These are phyloP conservation scores for Xylocampa areola DNA, from an alignment of 2,888 invertebrate genomes.

Conservation along the genomic window DNA sequence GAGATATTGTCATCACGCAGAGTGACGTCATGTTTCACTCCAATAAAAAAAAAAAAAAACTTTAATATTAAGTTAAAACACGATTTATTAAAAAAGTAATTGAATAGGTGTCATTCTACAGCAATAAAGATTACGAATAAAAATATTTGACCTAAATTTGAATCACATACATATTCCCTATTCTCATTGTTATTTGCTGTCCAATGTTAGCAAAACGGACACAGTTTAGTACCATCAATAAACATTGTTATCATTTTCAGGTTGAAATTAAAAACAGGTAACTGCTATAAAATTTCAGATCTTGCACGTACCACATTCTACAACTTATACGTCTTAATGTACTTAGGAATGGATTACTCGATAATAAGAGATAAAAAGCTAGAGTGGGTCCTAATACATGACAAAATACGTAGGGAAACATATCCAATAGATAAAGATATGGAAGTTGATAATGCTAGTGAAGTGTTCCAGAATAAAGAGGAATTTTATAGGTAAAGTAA, in stretches of 20 bases:
- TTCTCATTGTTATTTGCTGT: too few species aligned
- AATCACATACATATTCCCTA: too few species aligned
- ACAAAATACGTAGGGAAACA: slow-evolving; percentile 74
- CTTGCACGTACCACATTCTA: slow-evolving; percentile 70
- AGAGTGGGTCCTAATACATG: slow-evolving; percentile 76
- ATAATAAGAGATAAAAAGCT: slow-evolving; percentile 79
- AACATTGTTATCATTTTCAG: slow-evolving; percentile 74
- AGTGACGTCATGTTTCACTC: too few species aligned
- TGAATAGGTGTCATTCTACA: too few species aligned
- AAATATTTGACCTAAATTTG: too few species aligned
- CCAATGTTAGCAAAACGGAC: too few species aligned
- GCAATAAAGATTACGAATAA: too few species aligned
- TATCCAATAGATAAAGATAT: slow-evolving; percentile 77
- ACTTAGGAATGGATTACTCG: slow-evolving; percentile 79
- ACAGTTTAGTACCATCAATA: too few species aligned
- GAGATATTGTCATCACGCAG: too few species aligned
- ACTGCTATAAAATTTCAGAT: slow-evolving; percentile 78
- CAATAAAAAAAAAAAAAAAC: too few species aligned
- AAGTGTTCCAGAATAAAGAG: slow-evolving; percentile 75
- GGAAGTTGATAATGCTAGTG: slow-evolving; percentile 75
- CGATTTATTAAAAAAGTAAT: too few species aligned
- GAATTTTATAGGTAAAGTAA: slow-evolving; percentile 79
- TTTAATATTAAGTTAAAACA: too few species aligned
- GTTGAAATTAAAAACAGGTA: slow-evolving; percentile 71
- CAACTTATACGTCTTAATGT: slow-evolving; percentile 81